These are phyloP conservation scores for Paradisaea rubra DNA, from an alignment of 2,113 vertebrate species.

Conservation along the genomic window DNA sequence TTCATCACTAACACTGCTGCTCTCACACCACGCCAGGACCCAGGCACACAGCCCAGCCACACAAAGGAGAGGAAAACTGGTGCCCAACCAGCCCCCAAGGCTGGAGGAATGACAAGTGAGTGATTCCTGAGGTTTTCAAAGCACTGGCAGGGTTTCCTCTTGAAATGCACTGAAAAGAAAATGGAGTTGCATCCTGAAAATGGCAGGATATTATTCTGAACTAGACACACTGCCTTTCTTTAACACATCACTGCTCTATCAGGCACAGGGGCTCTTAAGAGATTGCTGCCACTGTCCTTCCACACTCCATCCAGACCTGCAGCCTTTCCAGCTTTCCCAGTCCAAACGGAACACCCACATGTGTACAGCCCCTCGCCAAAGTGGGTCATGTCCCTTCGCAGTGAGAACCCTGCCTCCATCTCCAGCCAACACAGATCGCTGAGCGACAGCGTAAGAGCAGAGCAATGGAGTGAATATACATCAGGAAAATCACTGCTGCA, in stretches of 20 bases:
- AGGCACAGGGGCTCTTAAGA: background rate
- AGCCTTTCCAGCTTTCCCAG: background rate
- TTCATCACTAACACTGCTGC: background rate
- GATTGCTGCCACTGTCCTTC: background rate
- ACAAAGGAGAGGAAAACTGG: background rate
- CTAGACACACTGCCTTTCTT: background rate
- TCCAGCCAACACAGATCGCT: background rate
- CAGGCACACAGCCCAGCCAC: background rate
- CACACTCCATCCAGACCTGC: background rate
- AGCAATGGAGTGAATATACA: background rate
- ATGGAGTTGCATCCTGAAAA: background rate
- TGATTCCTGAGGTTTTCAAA: background rate
- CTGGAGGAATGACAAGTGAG: background rate
- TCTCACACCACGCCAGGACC: background rate
- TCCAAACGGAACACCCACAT: rapidly evolving
- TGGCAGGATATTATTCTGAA: background rate
- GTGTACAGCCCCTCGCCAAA: background rate
- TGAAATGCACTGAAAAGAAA: background rate
- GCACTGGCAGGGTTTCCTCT: background rate
- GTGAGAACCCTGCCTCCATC: background rate
- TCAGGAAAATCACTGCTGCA: background rate
- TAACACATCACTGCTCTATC: background rate
- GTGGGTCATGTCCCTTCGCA: background rate
- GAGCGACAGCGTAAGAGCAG: background rate
- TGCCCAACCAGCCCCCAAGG: background rate